Evolutionary conservation across 2,888 invertebrate genomes (phyloP).

Genomic region (Drosophila anceps): DNA sequence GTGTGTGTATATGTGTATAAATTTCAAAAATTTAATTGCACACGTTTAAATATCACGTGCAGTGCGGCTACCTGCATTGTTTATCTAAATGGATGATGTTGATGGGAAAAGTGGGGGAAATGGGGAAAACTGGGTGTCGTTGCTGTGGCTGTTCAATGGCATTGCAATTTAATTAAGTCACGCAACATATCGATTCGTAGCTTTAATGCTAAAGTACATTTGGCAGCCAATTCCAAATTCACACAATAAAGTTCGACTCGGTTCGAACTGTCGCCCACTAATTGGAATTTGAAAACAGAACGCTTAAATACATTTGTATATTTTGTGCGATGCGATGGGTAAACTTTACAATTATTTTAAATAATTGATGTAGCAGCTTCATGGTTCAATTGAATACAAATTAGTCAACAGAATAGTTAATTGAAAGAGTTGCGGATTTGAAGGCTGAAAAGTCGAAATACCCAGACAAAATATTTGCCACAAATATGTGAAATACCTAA

Average conservation of each 20-base stretch:
- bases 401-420: neutral
- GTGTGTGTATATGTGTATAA: constrained; percentile 31
- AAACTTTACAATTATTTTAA: neutral
- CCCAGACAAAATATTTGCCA: neutral
- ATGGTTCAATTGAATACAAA: neutral
- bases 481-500: neutral
- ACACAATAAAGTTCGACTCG: constrained; percentile 41
- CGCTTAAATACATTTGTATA: neutral
- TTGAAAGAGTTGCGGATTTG: neutral
- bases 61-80: constrained; percentile 40
- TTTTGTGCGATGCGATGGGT: neutral
- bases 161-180: constrained; percentile 80
- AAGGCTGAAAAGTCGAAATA: neutral
- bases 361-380: neutral
- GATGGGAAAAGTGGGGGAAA: neutral
- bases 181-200: constrained; percentile 73
- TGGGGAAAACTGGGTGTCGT: neutral
- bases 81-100: constrained; percentile 47
- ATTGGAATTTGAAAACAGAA: constrained; percentile 35
- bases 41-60: constrained; percentile 75
- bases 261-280: constrained; percentile 31
- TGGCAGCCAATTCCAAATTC: constrained; percentile 28
- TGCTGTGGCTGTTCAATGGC: constrained; percentile 30
- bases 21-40: constrained; percentile 70
- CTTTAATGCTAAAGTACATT: constrained; percentile 50